These are phyloP conservation scores for Orthosia cruda DNA, from an alignment of 2,888 invertebrate species.

Conservation along the genomic window DNA sequence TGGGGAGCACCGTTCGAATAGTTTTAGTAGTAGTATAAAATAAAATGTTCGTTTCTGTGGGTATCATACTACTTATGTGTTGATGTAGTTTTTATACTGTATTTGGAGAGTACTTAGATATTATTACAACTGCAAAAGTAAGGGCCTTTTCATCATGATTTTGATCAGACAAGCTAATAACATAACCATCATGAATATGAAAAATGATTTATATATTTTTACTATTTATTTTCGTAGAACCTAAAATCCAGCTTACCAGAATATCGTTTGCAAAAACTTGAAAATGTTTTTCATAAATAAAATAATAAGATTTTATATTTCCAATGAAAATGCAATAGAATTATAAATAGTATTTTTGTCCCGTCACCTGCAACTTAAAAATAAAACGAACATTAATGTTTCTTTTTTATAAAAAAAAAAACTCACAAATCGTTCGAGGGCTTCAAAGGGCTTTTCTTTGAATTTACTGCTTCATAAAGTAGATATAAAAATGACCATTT, in stretches of 20 bases:
- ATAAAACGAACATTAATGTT: background rate
- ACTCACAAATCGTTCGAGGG: constrained; percentile 11
- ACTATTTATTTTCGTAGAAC: background rate
- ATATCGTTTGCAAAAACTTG: too few species aligned
- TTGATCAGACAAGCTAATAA: too few species aligned
- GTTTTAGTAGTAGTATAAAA: constrained; percentile 31
- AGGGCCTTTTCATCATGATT: too few species aligned
- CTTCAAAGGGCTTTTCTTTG: constrained; percentile 10
- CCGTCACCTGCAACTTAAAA: background rate
- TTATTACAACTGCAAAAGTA: too few species aligned
- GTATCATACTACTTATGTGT: background rate
- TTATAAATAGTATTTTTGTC: background rate
- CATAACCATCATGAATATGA: too few species aligned
- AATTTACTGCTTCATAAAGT: constrained; percentile 18
- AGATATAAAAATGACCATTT: background rate
- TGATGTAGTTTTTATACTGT: background rate
- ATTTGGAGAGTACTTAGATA: too few species aligned
- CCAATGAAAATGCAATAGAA: background rate
- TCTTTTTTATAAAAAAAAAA: background rate
- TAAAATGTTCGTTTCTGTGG: constrained; percentile 23
- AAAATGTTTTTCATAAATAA: background rate
- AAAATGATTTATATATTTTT: too few species aligned
- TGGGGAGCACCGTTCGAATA: constrained; percentile 25
- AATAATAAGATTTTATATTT: background rate
- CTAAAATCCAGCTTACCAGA: background rate